These are phyloP conservation scores for Anoura caudifer DNA, from an alignment of 2,113 vertebrate genomes.

Conservation along the genomic window DNA sequence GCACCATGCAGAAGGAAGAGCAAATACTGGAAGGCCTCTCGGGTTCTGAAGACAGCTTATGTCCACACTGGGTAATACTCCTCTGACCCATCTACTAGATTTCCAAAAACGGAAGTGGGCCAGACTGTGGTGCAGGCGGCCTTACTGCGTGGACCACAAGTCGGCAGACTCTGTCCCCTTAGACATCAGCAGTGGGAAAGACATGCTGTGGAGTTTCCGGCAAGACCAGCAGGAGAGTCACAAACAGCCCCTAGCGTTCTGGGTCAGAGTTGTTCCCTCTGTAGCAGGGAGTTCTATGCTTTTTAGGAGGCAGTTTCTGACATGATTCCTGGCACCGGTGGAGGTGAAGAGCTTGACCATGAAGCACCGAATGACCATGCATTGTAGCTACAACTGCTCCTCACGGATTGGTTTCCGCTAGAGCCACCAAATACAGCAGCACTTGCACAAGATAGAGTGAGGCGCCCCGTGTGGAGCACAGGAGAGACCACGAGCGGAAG, in stretches of 20 bases:
- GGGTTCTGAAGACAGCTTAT: not conserved
- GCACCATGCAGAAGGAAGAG: not conserved
- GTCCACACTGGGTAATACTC: not conserved
- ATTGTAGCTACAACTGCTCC: not conserved
- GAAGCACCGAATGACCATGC: not conserved
- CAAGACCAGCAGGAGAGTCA: not conserved
- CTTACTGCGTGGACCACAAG: not conserved
- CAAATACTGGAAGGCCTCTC: not conserved
- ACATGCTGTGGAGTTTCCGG: not conserved
- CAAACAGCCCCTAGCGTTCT: not conserved
- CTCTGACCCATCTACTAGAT: not conserved
- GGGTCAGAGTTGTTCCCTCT: not conserved
- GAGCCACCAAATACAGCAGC: not conserved
- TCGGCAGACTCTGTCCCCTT: not conserved
- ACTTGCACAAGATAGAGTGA: not conserved
- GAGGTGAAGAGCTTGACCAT: not conserved
- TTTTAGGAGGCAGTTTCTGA: not conserved
- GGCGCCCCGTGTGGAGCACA: not conserved
- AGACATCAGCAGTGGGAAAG: not conserved
- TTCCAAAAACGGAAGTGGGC: not conserved
- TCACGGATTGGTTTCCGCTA: not conserved
- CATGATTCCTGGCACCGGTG: not conserved
- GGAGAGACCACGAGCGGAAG: not conserved
- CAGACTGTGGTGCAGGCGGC: not conserved
- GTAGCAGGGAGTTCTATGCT: not conserved